phyloP scores from a whole-genome alignment of 1,140 invertebrate species.

The Drosophila pallidifrons region DNA sequence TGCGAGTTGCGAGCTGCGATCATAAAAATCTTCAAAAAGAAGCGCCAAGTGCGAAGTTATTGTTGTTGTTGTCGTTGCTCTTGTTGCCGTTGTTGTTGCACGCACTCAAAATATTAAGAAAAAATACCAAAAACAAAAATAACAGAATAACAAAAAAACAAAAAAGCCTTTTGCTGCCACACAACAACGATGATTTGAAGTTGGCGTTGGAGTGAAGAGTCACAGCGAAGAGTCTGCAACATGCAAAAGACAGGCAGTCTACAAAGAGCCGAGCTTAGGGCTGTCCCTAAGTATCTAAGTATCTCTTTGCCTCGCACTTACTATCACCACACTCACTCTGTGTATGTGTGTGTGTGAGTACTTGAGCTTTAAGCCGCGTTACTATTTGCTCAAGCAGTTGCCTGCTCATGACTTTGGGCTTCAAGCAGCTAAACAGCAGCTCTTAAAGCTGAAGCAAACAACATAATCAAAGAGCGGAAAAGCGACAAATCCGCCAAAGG shows the following conservation, averaged over 20 bases:
- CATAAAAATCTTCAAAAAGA: constrained; percentile 80
- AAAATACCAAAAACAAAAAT: constrained; percentile 26
- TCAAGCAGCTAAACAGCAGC: constrained; percentile 36
- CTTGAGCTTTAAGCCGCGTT: constrained; percentile 46
- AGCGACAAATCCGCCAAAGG: constrained; percentile 57
- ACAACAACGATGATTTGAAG: constrained; percentile 55
- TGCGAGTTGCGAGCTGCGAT: constrained; percentile 8
- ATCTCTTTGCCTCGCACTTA: constrained; percentile 18
- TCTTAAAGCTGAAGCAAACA: constrained; percentile 72
- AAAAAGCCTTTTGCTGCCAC: constrained; percentile 54
- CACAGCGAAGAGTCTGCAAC: constrained; percentile 30
- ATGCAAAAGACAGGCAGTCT: constrained; percentile 77
- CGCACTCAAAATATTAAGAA: constrained; percentile 77
- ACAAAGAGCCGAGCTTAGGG: constrained; percentile 55
- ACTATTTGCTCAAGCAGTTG: constrained; percentile 69
- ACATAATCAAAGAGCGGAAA: constrained; percentile 69
- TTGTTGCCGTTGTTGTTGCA: constrained; percentile 50
- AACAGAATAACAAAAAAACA: constrained; percentile 9
- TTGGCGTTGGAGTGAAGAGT: constrained; percentile 58
- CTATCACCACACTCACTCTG: constrained; percentile 1
- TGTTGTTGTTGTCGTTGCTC: constrained; percentile 19
- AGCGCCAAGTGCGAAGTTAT: constrained; percentile 78
- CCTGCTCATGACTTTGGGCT: constrained; percentile 41
- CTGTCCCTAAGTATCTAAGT: constrained; percentile 67
- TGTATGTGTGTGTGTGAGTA: constrained; percentile 10